Evolutionary conservation across 2,113 vertebrate genomes (phyloP), one percentile per base, ranked within the genome.

Genomic region (Dendrocopos noguchii): DNA sequence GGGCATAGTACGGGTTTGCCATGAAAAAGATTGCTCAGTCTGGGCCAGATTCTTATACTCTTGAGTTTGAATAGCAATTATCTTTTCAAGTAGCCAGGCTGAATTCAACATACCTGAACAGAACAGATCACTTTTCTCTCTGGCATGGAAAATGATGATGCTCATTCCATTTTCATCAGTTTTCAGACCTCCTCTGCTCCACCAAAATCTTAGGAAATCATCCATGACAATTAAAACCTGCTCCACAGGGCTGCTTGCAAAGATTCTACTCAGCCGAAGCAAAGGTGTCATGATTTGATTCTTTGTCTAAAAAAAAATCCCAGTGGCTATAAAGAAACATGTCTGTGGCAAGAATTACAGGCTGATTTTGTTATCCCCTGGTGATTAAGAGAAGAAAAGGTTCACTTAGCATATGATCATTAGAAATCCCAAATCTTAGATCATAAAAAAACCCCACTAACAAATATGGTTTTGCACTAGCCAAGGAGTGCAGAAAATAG

Each of bases 381-480:
- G 55, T 42, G 44, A 50, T 52, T 86, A 73, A 86, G 44, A 72
- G 84, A 94, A 90, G 90, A 80, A 93, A 83, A 85, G 93, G 57
- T 94, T 95, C 91, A 61, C 85, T 88, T 94, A 90, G 66, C 70
- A 60, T 55, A 57, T 42, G 53, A 59, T 88, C 53, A 22, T 84
- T 93, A 90, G 83, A 91, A 96, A 92, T 83, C 57, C 53, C 75
- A 93, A 94, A 91, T 84, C 76, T 78, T 79, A 66, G 61, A 68
- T 86, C 82, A 84, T 84, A 94, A 94, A 94, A 95, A 65, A 42
- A 24, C 22, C 50, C 1, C 3, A 36, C 63, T 84, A 85, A 90
- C 46, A 93, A 95, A 76, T 42, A 53, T 2, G 1, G 44, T 57
- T 91, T 79, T 93, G 21, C 61, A 42, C n/a, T 60, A 75, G 76